Evolutionary conservation across 2,113 vertebrate genomes (phyloP).

Genomic region (Crotalus horridus): DNA sequence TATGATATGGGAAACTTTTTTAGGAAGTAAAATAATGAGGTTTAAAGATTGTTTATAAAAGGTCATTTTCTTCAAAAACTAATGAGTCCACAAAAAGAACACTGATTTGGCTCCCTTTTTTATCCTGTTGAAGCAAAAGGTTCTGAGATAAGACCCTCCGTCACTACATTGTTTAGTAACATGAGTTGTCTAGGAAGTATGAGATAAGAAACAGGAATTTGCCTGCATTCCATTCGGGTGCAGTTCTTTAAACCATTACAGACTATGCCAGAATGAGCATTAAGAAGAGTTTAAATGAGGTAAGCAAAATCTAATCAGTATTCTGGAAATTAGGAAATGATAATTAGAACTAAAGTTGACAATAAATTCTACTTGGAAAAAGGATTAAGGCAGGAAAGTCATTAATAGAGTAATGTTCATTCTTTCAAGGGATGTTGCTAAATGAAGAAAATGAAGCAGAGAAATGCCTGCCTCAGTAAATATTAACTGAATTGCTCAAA

Average conservation of each 20-base stretch:
- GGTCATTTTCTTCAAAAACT: constrained; percentile 34
- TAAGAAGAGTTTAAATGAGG: constrained; percentile 31
- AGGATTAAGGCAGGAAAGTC: neutral
- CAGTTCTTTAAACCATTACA: constrained; percentile 53
- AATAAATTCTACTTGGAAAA: neutral
- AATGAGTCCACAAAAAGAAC: constrained; percentile 19
- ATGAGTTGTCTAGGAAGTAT: constrained; percentile 45
- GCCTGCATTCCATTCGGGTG: constrained; percentile 53
- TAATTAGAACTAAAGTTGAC: constrained; percentile 21
- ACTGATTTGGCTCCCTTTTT: constrained; percentile 22
- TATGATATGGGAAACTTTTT: neutral
- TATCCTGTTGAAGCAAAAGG: constrained; percentile 57
- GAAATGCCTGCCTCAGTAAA: constrained; percentile 1
- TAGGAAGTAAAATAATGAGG: neutral
- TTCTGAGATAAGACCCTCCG: constrained; percentile 59
- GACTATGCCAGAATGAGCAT: constrained; percentile 37
- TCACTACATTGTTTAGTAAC: constrained; percentile 61
- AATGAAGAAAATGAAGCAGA: constrained; percentile 21
- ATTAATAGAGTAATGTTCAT: neutral
- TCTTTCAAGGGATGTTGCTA: neutral
- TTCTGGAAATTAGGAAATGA: constrained; percentile 25
- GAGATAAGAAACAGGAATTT: constrained; percentile 67
- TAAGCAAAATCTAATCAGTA: constrained; percentile 24
- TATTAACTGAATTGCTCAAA: neutral
- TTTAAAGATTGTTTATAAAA: constrained; percentile 16